Evolutionary conservation across 1,140 invertebrate species (phyloP).

Genomic region (Wiebesia pumilae): DNA sequence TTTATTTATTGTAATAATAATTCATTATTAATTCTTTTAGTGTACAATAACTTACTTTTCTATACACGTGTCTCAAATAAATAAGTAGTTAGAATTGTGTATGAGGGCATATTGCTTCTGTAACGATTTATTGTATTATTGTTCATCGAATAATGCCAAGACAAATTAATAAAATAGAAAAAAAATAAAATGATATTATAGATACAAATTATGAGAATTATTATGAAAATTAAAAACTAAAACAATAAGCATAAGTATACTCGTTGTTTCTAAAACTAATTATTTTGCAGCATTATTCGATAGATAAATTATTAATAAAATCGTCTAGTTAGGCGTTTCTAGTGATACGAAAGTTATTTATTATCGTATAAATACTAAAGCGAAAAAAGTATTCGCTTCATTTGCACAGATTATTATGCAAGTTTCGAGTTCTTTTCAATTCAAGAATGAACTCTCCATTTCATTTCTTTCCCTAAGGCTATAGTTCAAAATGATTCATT

Average conservation of each 20-base stretch:
- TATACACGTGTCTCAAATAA: too few species aligned
- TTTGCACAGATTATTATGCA: constrained; percentile 18
- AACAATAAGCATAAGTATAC: too few species aligned
- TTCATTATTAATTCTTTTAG: neutral
- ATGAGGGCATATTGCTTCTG: too few species aligned
- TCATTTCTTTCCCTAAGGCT: constrained; percentile 33
- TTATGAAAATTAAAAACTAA: too few species aligned
- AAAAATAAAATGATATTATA: too few species aligned
- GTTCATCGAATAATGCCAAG: too few species aligned
- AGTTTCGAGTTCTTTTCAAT: constrained; percentile 3
- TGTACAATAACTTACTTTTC: too few species aligned
- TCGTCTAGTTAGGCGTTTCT: neutral
- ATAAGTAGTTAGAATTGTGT: too few species aligned
- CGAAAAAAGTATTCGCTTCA: constrained; percentile 8
- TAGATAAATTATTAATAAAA: neutral
- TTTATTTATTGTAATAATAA: neutral
- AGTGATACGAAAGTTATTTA: neutral
- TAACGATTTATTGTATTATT: too few species aligned
- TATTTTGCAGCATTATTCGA: neutral
- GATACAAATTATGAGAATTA: too few species aligned
- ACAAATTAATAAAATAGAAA: too few species aligned
- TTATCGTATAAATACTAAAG: neutral
- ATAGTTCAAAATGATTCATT: constrained; percentile 37
- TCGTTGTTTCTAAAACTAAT: too few species aligned
- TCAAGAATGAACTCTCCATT: neutral